phyloP scores from a whole-genome alignment of 1,140 invertebrate species.

The Lordiphosa mommai region DNA sequence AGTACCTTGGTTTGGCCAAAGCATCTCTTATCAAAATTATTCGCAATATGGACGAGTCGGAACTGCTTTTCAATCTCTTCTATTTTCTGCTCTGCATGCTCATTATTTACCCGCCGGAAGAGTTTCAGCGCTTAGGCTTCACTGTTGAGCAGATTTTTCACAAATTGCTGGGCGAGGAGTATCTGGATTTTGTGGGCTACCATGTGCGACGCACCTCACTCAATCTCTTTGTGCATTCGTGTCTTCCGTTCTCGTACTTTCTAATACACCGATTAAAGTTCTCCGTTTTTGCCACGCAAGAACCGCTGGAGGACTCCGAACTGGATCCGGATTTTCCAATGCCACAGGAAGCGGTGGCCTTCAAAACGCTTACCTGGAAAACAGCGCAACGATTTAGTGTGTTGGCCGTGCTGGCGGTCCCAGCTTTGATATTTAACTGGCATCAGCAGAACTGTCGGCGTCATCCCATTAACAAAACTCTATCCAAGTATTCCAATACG shows the following conservation, averaged over 20 bases:
- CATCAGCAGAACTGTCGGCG: slow-evolving; percentile 84
- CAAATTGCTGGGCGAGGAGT: slow-evolving; percentile 84
- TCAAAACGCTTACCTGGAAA: slow-evolving; percentile 79
- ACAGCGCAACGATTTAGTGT: slow-evolving; percentile 79
- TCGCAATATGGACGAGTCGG: slow-evolving; percentile 76
- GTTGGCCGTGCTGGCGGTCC: slow-evolving; percentile 67
- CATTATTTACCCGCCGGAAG: slow-evolving; percentile 87
- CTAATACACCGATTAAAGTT: slow-evolving; percentile 81
- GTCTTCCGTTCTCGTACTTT: slow-evolving; percentile 86
- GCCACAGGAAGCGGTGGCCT: slow-evolving; percentile 76
- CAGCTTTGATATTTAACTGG: slow-evolving; percentile 83
- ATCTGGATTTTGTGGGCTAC: slow-evolving; percentile 85
- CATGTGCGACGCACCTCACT: slow-evolving; percentile 85
- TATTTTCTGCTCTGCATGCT: slow-evolving; percentile 86
- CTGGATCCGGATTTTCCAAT: slow-evolving; percentile 78
- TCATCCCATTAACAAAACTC: slow-evolving; percentile 87
- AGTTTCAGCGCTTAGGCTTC: slow-evolving; percentile 87
- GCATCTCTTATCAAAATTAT: slow-evolving; percentile 49
- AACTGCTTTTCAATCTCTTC: slow-evolving; percentile 84
- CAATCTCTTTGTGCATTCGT: slow-evolving; percentile 85
- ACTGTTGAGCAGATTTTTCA: slow-evolving; percentile 86
- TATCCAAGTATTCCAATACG: slow-evolving; percentile 84
- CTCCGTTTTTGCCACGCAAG: slow-evolving; percentile 79
- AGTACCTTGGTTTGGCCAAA: no score
- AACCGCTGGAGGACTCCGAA: slow-evolving; percentile 61